phyloP scores from a whole-genome alignment of 2,797 vertebrate species.

The Stomatorhinus walkeri region DNA sequence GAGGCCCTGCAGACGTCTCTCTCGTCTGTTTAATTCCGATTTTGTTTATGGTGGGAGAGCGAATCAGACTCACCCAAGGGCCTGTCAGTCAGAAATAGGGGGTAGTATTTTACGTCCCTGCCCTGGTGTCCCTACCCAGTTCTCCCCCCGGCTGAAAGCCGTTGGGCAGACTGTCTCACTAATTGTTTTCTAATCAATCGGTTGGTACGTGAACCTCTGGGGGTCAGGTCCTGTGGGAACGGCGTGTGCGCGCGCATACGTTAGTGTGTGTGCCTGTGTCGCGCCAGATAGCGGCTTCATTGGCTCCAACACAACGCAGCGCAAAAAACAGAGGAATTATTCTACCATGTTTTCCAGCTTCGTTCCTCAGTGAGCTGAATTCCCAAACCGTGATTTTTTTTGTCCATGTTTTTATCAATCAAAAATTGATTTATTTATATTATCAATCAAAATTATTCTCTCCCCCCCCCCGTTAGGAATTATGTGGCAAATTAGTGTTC shows the following conservation, averaged over 20 bases:
- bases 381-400: neutral
- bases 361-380: neutral
- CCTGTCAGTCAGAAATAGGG: conserved; percentile 20
- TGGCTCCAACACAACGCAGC: conserved; percentile 21
- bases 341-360: conserved; percentile 13
- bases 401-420: neutral
- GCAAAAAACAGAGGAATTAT: neutral
- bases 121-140: neutral
- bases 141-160: conserved; percentile 45
- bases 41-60: conserved; percentile 11
- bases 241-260: neutral
- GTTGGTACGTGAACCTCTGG: conserved; percentile 57
- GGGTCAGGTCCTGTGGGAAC: conserved; percentile 36
- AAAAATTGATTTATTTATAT: conserved; percentile 24
- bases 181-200: conserved; percentile 74
- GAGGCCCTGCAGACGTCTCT: neutral
- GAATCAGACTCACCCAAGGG: conserved; percentile 43
- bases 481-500: conserved; percentile 33
- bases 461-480: conserved; percentile 26
- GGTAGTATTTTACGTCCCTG: neutral
- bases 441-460: conserved; percentile 31
- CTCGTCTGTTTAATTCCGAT: neutral
- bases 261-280: neutral
- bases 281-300: neutral
- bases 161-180: conserved; percentile 53